Evolutionary conservation across 2,888 invertebrate species (phyloP).

Genomic region (Melanotus villosus): DNA sequence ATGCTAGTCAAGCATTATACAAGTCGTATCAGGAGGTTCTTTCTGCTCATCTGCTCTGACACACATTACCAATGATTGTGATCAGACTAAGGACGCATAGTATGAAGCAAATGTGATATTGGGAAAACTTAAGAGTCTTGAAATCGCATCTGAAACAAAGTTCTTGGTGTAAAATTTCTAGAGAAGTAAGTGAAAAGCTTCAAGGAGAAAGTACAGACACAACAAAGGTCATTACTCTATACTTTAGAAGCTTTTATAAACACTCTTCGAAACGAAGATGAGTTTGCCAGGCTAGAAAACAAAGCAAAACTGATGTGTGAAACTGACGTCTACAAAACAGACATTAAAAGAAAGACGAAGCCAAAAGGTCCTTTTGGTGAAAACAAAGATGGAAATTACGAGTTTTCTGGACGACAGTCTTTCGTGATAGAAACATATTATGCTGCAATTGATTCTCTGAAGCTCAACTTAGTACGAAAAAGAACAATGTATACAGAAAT

Average conservation of each 20-base stretch:
- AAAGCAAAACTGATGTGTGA: background rate
- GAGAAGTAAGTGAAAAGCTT: background rate
- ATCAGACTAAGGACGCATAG: background rate
- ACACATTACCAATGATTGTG: background rate
- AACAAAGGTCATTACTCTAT: background rate
- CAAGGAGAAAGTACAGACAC: background rate
- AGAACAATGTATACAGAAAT: too few relatives aligned
- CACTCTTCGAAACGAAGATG: background rate
- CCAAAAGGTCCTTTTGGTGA: background rate
- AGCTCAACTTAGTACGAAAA: background rate
- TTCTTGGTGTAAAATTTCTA: background rate
- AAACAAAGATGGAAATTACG: background rate
- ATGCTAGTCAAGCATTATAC: background rate
- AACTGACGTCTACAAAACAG: conserved; percentile 2
- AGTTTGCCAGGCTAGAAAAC: background rate
- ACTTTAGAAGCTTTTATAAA: conserved; percentile 4
- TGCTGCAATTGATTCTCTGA: background rate
- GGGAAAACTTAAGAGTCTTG: background rate
- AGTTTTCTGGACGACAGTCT: background rate
- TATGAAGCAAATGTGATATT: conserved; percentile 2
- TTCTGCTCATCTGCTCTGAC: background rate
- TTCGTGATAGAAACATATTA: conserved; percentile 3
- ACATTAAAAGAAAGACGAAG: background rate
- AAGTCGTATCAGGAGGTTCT: too few relatives aligned
- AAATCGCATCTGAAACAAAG: conserved; percentile 1